These are phyloP conservation scores for Gobiocypris rarus DNA, from an alignment of 2,113 vertebrate genomes.

Conservation along the genomic window DNA sequence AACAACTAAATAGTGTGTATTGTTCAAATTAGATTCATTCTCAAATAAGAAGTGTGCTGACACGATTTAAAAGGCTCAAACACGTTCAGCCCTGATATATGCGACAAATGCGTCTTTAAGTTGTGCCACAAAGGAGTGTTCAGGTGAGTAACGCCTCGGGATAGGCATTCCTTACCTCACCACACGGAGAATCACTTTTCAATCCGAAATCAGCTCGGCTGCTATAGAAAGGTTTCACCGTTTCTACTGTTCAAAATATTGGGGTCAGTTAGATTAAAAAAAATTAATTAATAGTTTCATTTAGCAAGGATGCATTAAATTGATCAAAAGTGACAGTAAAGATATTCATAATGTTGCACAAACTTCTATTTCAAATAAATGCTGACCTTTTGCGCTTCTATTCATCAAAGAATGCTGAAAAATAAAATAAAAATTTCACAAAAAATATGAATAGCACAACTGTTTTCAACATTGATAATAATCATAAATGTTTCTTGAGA, in stretches of 20 bases:
- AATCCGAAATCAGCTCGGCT: background rate
- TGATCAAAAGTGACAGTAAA: background rate
- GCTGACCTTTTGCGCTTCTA: no score
- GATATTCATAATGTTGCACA: background rate
- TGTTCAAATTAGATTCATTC: background rate
- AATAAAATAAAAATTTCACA: no score
- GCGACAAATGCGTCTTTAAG: background rate
- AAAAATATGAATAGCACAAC: background rate
- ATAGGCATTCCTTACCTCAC: constrained; percentile 14
- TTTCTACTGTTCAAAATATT: no score
- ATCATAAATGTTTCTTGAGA: no score
- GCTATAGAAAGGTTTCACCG: background rate
- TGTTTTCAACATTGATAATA: no score
- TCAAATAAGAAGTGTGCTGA: background rate
- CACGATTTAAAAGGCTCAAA: background rate
- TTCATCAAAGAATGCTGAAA: background rate
- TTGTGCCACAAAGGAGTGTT: background rate
- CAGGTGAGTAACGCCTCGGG: constrained; percentile 33
- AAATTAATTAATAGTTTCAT: no score
- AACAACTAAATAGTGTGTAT: background rate
- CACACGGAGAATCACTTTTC: background rate
- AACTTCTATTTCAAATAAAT: no score
- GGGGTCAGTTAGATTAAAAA: no score
- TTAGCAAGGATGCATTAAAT: background rate
- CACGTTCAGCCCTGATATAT: background rate